These are phyloP conservation scores for Hoplodrina blanda DNA, from an alignment of 2,888 invertebrate genomes.

Conservation along the genomic window DNA sequence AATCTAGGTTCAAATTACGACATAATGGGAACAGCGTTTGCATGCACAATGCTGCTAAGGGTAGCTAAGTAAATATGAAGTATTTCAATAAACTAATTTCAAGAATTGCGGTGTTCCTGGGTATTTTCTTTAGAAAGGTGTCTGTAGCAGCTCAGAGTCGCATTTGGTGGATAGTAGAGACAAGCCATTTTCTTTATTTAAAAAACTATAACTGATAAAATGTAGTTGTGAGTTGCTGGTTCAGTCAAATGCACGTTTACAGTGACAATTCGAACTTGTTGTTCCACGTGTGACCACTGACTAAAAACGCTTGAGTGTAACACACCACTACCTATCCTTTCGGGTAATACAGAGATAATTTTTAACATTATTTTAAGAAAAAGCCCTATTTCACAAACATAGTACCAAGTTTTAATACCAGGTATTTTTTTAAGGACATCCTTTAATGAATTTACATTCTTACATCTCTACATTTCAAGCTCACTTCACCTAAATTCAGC, in stretches of 20 bases:
- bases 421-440: neutral
- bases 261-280: too few species aligned
- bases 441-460: conserved; percentile 12
- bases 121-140: neutral
- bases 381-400: neutral
- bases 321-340: neutral
- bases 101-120: neutral
- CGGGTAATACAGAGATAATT: neutral
- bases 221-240: too few species aligned
- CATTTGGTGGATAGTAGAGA: too few species aligned
- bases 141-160: too few species aligned
- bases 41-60: neutral
- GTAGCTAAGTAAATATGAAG: neutral
- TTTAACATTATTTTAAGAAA: neutral
- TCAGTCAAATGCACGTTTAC: too few species aligned
- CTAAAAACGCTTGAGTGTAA: too few species aligned
- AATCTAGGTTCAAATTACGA: conserved; percentile 30
- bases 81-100: neutral
- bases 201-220: too few species aligned
- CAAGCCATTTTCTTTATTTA: too few species aligned
- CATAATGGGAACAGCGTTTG: conserved; percentile 18
- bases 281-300: too few species aligned
- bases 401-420: neutral
- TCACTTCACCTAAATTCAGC: neutral
- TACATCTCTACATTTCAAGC: neutral